Conservation (phyloP, 2,113 vertebrate species). For the Conger conger region DNA sequence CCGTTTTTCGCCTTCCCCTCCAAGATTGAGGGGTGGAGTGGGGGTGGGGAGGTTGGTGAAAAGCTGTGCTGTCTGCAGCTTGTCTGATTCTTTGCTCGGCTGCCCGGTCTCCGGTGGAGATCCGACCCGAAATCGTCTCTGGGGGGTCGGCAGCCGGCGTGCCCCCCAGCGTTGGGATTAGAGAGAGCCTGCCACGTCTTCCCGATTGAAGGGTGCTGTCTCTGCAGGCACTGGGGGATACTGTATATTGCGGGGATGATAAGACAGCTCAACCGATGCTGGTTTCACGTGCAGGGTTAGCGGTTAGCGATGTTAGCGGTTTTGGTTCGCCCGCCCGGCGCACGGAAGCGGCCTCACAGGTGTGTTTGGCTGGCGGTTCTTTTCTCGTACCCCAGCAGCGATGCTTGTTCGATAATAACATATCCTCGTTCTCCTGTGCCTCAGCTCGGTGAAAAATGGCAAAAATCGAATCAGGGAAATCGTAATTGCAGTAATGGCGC, state of each 20-base stretch:
- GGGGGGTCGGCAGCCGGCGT: slow-evolving; percentile 24
- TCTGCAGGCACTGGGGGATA: slow-evolving; percentile 30
- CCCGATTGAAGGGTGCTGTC: slow-evolving; percentile 33
- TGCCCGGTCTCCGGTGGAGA: slow-evolving; percentile 28
- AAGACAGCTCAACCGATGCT: slow-evolving; percentile 19
- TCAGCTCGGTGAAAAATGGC: background rate
- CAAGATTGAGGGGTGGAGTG: slow-evolving; percentile 34
- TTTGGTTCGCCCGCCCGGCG: slow-evolving; percentile 12
- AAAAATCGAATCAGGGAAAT: background rate
- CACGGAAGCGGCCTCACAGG: slow-evolving; percentile 16
- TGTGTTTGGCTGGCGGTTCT: slow-evolving; percentile 14
- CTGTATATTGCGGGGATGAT: slow-evolving; percentile 19
- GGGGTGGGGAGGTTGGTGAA: background rate
- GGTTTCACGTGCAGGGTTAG: slow-evolving; percentile 4
- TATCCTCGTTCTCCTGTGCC: background rate
- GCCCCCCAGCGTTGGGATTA: slow-evolving; percentile 34
- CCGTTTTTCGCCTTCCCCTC: background rate
- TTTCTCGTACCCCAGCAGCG: background rate
- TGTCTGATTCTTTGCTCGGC: slow-evolving; percentile 30
- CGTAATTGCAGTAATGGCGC: background rate
- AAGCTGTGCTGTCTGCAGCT: slow-evolving; percentile 8
- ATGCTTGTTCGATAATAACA: background rate
- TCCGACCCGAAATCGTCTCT: slow-evolving; percentile 34
- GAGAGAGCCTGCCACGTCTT: slow-evolving; percentile 20
- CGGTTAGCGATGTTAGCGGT: background rate